These are phyloP conservation scores for Romanogobio albipinnatus DNA, from an alignment of 2,113 vertebrate species.

Conservation along the genomic window DNA sequence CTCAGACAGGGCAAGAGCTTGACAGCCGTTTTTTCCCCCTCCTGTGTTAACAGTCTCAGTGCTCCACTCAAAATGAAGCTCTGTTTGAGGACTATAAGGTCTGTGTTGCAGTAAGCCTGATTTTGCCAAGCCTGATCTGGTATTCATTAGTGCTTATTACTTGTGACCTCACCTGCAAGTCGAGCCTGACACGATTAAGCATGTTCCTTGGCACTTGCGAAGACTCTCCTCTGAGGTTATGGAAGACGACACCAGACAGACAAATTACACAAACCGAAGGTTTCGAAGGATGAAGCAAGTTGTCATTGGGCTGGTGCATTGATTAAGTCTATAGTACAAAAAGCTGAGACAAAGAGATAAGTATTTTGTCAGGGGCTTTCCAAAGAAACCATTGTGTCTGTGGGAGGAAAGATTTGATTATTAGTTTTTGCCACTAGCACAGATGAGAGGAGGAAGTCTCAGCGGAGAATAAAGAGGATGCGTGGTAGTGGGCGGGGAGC, in stretches of 20 bases:
- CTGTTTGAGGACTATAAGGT: constrained; percentile 74
- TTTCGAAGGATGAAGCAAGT: constrained; percentile 57
- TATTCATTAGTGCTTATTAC: constrained; percentile 73
- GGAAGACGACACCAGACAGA: constrained; percentile 69
- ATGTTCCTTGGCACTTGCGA: constrained; percentile 60
- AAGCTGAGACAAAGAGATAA: constrained; percentile 31
- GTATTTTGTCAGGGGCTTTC: constrained; percentile 14
- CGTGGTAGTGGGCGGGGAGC: constrained; percentile 37
- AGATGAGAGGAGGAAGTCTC: constrained; percentile 40
- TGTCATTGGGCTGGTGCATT: constrained; percentile 62
- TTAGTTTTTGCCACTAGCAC: constrained; percentile 54
- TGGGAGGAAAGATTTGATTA: constrained; percentile 44
- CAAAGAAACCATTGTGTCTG: constrained; percentile 3
- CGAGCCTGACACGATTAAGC: constrained; percentile 67
- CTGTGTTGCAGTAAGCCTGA: constrained; percentile 68
- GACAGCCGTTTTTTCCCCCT: constrained; percentile 75
- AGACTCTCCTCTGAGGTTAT: constrained; percentile 66
- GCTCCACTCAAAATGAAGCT: constrained; percentile 62
- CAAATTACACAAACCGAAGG: constrained; percentile 61
- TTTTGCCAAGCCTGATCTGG: constrained; percentile 68
- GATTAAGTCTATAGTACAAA: constrained; percentile 57
- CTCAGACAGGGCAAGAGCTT: constrained; percentile 71
- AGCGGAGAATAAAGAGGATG: constrained; percentile 36
- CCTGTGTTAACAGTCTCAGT: constrained; percentile 68
- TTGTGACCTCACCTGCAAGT: constrained; percentile 75